Base-by-base conservation (phyloP, 2,888 invertebrate species). In the Epinotia ramella region DNA sequence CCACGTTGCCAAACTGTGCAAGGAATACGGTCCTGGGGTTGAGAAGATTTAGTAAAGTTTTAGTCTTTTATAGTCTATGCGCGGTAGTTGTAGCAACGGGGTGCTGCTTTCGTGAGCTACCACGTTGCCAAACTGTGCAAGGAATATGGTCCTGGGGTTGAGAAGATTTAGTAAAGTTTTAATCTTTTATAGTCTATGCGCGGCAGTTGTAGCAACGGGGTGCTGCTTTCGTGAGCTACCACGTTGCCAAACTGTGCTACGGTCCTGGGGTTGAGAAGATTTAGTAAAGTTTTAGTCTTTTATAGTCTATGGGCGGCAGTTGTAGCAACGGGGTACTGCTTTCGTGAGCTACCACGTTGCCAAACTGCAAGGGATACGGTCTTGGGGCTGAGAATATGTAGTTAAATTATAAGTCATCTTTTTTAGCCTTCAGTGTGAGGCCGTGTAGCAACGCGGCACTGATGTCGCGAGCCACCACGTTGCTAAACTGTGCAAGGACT, bases 211-310 rank as follows among this genome's bases (percentile, higher is more conserved):
- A 28, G 24, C 24, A 28, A 28, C 24, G 3, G 24, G 24, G 24
- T 28, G 93, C 94, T 62, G 95, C 95, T 18, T 93, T 95, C 77
- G 94, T 95, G 0, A 92, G 95, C 1, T 95, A 95, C 77, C 94
- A 95, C 69, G 88, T 95, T 28, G 82, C 88, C 6, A 91, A 91
- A 68, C 84, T 94, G 0, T 89, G 86, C 81, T 90, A 86, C 76
- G 88, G 84, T 28, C 70, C 76, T 9, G 20, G 56, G 6, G 40
- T 9, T 40, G 63, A 75, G 62, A 73, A 78, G 73, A 13, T 59
- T 12, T 74, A 63, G 53, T 24, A 11, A n/a, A 16, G 9, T 65
- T 24, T 16, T 24, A 13, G 46, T 24, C 24, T 7, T 2, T 65
- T 24, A 11, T 24, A 13, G 46, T 6, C n/a, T 12, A 28, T 56